These are phyloP conservation scores for Caenorhabditis wallacei DNA, from an alignment of 2,888 invertebrate genomes.

Conservation along the genomic window DNA sequence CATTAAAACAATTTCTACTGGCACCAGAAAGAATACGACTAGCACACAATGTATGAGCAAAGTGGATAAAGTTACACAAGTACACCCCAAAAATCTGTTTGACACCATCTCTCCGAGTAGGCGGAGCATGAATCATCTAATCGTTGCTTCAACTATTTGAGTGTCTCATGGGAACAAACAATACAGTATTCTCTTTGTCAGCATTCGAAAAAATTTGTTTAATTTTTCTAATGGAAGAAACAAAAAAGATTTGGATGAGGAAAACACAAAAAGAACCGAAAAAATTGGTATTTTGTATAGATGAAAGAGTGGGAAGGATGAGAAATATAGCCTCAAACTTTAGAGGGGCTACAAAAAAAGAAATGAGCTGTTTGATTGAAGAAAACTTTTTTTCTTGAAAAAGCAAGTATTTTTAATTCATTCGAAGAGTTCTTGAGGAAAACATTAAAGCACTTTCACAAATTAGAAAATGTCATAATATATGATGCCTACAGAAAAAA, in stretches of 20 bases:
- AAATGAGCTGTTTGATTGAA: no score
- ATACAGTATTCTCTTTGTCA: neutral
- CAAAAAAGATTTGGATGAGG: neutral
- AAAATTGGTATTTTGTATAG: neutral
- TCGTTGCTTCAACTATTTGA: neutral
- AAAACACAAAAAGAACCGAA: neutral
- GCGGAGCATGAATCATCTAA: slow-evolving; percentile 52
- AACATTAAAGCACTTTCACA: no score
- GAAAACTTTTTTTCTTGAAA: no score
- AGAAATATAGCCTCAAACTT: no score
- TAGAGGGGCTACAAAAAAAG: no score
- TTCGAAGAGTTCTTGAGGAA: no score
- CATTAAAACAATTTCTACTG: neutral
- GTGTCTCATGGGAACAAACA: slow-evolving; percentile 9
- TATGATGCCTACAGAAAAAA: no score
- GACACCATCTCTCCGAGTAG: neutral
- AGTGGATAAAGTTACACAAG: neutral
- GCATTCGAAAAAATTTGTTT: slow-evolving; percentile 3
- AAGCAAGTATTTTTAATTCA: no score
- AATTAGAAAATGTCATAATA: no score
- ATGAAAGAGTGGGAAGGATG: neutral
- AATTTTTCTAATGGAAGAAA: neutral
- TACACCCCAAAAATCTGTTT: neutral
- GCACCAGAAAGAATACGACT: neutral
- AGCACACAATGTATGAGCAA: no score